Conservation (phyloP, 2,113 vertebrate genomes). For the Balaenoptera acutorostrata region DNA sequence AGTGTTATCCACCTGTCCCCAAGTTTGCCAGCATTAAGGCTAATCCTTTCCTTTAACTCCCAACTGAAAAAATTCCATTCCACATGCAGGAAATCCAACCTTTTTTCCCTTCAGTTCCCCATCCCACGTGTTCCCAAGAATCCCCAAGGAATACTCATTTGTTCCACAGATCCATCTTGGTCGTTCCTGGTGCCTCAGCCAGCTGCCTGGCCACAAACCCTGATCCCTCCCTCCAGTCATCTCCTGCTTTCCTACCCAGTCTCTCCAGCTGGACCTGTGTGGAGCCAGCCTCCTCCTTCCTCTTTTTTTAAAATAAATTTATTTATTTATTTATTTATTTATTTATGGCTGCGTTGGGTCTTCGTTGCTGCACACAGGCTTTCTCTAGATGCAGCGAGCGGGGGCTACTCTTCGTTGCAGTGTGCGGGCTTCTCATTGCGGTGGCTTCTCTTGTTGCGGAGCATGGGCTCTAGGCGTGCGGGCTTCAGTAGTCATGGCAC, state of each 20-base stretch:
- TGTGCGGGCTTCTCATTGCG: too few species aligned
- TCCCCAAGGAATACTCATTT: constrained; percentile 27
- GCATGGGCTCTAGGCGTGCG: too few species aligned
- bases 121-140: neutral
- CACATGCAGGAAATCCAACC: neutral
- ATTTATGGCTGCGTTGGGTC: too few species aligned
- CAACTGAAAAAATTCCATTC: constrained; percentile 18
- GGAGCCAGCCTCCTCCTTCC: neutral
- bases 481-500: too few species aligned
- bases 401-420: too few species aligned
- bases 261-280: neutral
- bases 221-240: neutral
- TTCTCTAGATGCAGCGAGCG: too few species aligned
- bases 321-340: too few species aligned
- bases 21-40: neutral
- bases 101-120: neutral
- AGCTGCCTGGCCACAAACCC: neutral
- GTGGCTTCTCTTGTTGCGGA: too few species aligned
- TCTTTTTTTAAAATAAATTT: too few species aligned
- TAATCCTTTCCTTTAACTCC: constrained; percentile 8
- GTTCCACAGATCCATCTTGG: constrained; percentile 19
- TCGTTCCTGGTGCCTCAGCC: neutral
- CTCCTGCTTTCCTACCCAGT: neutral
- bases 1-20: neutral
- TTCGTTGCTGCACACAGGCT: too few species aligned